Conservation (phyloP, 2,888 invertebrate genomes). For the Cheiracanthium punctorium region DNA sequence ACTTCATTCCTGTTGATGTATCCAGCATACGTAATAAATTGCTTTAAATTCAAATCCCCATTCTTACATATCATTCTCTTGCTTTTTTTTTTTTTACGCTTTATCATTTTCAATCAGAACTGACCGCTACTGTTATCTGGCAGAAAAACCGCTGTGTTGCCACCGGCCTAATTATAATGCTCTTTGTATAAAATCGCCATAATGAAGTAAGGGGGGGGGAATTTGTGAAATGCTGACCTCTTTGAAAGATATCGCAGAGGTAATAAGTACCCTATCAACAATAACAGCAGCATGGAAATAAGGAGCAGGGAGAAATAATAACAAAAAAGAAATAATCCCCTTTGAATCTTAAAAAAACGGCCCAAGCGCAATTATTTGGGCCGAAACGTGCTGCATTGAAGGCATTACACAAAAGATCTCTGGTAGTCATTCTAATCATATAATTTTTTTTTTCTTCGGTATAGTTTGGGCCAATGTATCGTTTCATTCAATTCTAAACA, state of each 20-base stretch:
- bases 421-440: too few species aligned
- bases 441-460: too few species aligned
- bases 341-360: conserved; percentile 19
- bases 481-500: too few species aligned
- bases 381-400: conserved; percentile 30
- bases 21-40: too few species aligned
- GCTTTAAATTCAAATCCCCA: too few species aligned
- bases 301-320: too few species aligned
- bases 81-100: too few species aligned
- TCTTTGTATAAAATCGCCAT: conserved; percentile 31
- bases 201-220: neutral
- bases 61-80: too few species aligned
- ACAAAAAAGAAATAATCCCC: neutral
- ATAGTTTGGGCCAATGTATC: too few species aligned
- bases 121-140: neutral
- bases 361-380: conserved; percentile 37
- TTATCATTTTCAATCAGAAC: too few species aligned
- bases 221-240: conserved; percentile 4
- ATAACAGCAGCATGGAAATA: conserved; percentile 17
- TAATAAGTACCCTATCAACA: conserved; percentile 23
- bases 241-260: neutral
- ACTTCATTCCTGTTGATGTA: too few species aligned
- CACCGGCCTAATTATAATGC: conserved; percentile 21
- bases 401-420: too few species aligned
- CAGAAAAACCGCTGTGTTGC: neutral